phyloP scores from a whole-genome alignment of 1,140 invertebrate genomes.

The Drosophila baimaii region DNA sequence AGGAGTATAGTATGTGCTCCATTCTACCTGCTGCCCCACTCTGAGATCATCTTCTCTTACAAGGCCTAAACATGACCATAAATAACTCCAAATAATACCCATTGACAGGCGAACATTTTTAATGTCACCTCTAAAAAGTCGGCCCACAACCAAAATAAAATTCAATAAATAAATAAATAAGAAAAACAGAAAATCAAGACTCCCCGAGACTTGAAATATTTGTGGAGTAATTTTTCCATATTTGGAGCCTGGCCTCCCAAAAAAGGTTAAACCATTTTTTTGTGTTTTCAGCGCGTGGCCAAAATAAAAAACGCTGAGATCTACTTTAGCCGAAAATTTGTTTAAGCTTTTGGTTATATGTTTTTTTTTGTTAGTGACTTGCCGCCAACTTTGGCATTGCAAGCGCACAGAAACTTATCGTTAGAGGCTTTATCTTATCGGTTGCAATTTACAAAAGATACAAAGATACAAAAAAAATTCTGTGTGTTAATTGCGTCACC shows the following conservation, averaged over 20 bases:
- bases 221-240: conserved; percentile 64
- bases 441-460: conserved; percentile 47
- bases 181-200: conserved; percentile 11
- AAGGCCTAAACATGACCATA: conserved; percentile 39
- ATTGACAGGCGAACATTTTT: conserved; percentile 70
- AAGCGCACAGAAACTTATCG: conserved; percentile 54
- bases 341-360: conserved; percentile 67
- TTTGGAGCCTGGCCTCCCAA: conserved; percentile 39
- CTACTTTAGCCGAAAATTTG: conserved; percentile 58
- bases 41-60: conserved; percentile 10
- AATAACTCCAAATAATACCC: conserved; percentile 56
- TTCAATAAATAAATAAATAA: conserved; percentile 23
- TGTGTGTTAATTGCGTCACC: conserved; percentile 45
- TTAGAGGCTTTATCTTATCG: conserved; percentile 59
- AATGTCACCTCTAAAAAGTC: conserved; percentile 68
- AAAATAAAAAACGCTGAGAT: conserved; percentile 47
- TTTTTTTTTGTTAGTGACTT: conserved; percentile 29
- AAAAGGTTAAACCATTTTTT: conserved; percentile 68
- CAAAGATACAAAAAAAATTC: conserved; percentile 40
- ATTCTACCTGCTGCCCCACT: conserved; percentile 24
- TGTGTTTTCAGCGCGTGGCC: conserved; percentile 62
- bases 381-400: conserved; percentile 60
- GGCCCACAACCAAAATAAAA: conserved; percentile 45
- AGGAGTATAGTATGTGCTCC: neutral
- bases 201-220: conserved; percentile 60